Percentiles rank a stretch among this genome's conserved stretches.
These are phyloP conservation scores for Cyclophora albipunctata DNA, from an alignment of 2,888 invertebrate species.

Conservation along the genomic window DNA sequence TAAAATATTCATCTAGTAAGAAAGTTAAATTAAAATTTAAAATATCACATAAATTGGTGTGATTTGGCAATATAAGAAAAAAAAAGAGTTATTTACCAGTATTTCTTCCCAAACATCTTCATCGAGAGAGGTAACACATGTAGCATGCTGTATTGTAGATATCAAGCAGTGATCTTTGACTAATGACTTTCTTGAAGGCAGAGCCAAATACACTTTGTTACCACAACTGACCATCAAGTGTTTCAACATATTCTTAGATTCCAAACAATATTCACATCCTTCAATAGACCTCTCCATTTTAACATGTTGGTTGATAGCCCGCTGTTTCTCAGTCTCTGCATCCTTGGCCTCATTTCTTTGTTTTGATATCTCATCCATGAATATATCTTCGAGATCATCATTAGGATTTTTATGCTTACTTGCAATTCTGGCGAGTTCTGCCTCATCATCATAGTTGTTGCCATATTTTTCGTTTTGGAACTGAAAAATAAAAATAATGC, in stretches of 20 bases:
- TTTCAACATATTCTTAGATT: constrained; percentile 85
- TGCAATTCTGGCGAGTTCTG: constrained; percentile 84
- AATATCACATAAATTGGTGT: no score
- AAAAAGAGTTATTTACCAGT: constrained; percentile 60
- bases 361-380: constrained; percentile 84
- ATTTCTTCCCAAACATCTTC: constrained; percentile 97
- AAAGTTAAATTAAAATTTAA: no score
- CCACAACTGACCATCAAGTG: constrained; percentile 90
- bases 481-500: constrained; percentile 49
- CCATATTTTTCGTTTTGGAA: constrained; percentile 88
- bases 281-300: constrained; percentile 82
- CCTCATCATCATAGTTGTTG: constrained; percentile 86
- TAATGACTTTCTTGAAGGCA: constrained; percentile 88
- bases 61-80: neutral
- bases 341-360: constrained; percentile 77
- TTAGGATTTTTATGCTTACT: constrained; percentile 78
- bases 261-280: constrained; percentile 88
- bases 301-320: constrained; percentile 84
- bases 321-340: constrained; percentile 77
- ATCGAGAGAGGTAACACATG: constrained; percentile 88
- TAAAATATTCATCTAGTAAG: neutral
- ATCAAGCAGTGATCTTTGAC: constrained; percentile 91
- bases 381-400: constrained; percentile 90
- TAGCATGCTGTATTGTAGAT: constrained; percentile 86
- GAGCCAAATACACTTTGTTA: constrained; percentile 86